Evolutionary conservation across 2,113 vertebrate species (phyloP).

Genomic region (Cichladusa arquata): DNA sequence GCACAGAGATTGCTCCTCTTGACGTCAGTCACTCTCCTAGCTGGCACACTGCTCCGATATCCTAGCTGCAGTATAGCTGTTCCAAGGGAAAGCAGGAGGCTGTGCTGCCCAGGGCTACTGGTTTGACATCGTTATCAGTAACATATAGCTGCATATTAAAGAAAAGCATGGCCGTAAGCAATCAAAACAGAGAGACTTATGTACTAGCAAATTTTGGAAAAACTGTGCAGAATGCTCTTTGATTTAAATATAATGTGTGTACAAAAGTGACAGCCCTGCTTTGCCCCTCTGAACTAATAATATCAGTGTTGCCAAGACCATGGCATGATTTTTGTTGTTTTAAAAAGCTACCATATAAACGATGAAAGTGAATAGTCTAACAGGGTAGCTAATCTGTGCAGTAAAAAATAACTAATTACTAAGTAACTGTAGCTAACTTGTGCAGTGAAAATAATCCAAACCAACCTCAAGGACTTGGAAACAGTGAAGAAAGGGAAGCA

Average conservation of each 20-base stretch:
- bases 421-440: not conserved
- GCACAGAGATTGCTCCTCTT: not conserved
- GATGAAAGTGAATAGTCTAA: not conserved
- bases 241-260: not conserved
- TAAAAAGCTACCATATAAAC: not conserved
- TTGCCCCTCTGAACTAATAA: not conserved
- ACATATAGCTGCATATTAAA: not conserved
- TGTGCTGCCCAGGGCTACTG: not conserved
- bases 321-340: not conserved
- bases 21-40: not conserved
- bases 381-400: not conserved
- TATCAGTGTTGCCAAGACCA: not conserved
- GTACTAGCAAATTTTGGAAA: not conserved
- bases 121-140: accelerated
- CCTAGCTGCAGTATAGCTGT: not conserved
- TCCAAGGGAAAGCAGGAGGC: not conserved
- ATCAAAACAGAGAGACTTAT: not conserved
- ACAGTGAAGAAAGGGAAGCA: not conserved
- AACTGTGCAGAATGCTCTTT: not conserved
- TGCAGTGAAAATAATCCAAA: not conserved
- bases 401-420: not conserved
- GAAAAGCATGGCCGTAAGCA: not conserved
- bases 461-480: not conserved
- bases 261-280: not conserved
- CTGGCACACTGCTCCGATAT: not conserved